Conservation (phyloP, 2,113 vertebrate genomes). For the Dicerorhinus sumatrensis region DNA sequence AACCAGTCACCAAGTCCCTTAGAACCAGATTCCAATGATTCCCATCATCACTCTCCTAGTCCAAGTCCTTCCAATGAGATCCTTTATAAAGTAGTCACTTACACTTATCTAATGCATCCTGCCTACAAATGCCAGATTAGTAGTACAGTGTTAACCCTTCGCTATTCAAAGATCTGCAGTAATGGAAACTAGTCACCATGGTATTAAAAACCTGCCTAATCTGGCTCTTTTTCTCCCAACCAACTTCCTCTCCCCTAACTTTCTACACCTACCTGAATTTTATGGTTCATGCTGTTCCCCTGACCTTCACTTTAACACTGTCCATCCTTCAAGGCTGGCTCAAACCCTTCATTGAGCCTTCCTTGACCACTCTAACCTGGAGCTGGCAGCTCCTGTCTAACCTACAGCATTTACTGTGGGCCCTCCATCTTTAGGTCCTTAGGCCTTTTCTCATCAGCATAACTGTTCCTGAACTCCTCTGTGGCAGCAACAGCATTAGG, state of each 20-base stretch:
- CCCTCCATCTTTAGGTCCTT: not conserved
- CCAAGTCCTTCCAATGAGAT: not conserved
- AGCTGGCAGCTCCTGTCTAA: not conserved
- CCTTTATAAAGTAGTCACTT: not conserved
- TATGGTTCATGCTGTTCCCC: not conserved
- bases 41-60: not conserved
- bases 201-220: conserved; percentile 10
- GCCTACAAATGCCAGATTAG: not conserved
- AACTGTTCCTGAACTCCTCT: not conserved
- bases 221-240: not conserved
- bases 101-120: not conserved
- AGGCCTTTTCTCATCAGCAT: not conserved
- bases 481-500: not conserved
- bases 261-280: not conserved
- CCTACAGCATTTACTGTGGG: not conserved
- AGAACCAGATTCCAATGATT: not conserved
- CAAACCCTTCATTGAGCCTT: not conserved
- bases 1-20: not conserved
- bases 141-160: not conserved
- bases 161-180: not conserved
- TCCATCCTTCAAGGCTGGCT: not conserved
- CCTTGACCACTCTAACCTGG: no score
- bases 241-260: not conserved
- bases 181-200: not conserved
- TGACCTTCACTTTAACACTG: not conserved